Percentiles rank a stretch among this genome's conserved stretches.
Evolutionary conservation across 2,888 invertebrate genomes (phyloP).

Genomic region (Nowickia ferox): DNA sequence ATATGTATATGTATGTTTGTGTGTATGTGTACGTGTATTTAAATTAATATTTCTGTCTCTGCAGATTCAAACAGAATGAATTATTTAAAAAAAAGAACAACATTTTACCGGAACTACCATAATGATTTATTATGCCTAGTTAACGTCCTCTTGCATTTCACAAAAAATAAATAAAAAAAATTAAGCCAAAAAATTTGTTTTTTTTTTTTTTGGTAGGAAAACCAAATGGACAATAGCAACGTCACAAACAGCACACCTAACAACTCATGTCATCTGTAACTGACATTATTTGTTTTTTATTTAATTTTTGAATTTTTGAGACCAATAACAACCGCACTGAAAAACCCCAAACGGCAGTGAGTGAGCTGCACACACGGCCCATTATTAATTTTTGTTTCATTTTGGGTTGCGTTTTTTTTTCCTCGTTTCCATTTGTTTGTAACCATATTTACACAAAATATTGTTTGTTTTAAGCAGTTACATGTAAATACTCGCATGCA

Average conservation of each 20-base stretch:
- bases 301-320: conserved; percentile 63
- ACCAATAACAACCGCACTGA: conserved; percentile 39
- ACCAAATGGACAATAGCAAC: conserved; percentile 36
- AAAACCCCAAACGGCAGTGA: background rate
- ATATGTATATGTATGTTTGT: too few relatives aligned
- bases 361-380: conserved; percentile 40
- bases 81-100: conserved; percentile 18
- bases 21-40: too few relatives aligned
- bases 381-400: conserved; percentile 61
- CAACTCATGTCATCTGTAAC: conserved; percentile 68
- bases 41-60: background rate
- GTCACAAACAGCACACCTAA: conserved; percentile 39
- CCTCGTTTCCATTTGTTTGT: conserved; percentile 48
- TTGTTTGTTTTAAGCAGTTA: conserved; percentile 68
- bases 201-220: too few relatives aligned
- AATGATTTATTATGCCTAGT: conserved; percentile 66
- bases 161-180: background rate
- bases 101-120: conserved; percentile 57
- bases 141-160: conserved; percentile 41
- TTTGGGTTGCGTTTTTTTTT: conserved; percentile 40
- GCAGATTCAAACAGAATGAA: background rate
- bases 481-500: conserved; percentile 39
- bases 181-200: background rate
- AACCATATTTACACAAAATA: conserved; percentile 67
- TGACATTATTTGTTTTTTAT: conserved; percentile 71